Evolutionary conservation across 2,888 invertebrate species (phyloP), one percentile per base, ranked within the genome.

Genomic region (Spicauda simplicius): DNA sequence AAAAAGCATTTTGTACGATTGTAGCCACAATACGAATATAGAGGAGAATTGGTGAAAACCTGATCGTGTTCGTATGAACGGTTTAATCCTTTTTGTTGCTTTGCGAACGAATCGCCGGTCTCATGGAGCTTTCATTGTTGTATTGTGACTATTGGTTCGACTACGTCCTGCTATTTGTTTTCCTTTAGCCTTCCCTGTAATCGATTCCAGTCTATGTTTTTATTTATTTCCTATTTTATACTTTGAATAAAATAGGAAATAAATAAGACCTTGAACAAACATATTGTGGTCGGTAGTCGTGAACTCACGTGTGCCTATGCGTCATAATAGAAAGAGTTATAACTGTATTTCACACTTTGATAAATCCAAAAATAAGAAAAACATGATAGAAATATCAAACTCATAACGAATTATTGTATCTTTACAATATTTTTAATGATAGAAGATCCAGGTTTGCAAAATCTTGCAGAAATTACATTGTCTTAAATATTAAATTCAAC

Each of bases 71-170:
- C 74, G 76, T 76, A 77, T 76, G 74, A 77, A 78, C 73, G 74
- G 72, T 80, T 81, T 77, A 74, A 81, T 83, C 72, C 75, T 80
- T 82, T 82, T 87, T 80, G 77, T 84, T 80, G 77, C 73, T 84
- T 83, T 82, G 71, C 79, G 80, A 83, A 82, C 84, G 84, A 83
- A 83, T 86, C 83, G 80, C 75, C 79, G 72, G 82, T 79, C 83
- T 85, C 84, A 80, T 81, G 79, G 79, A 79, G 80, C 81, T 84
- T 82, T 86, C 83, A 85, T 77, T 79, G 77, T 77, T 73, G 74
- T 66, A 66, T 66, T 60, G 66, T 67, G 61, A 61, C 67, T 61
- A 61, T 61, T 61, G 67, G 56, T 67, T 62, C 67, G 20, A 56
- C 41, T 67, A 19, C 50, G 55, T 66, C 56, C 18, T 57, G 45